Evolutionary conservation across 2,888 invertebrate genomes (phyloP), one percentile per base, ranked within the genome.

Genomic region (Lepidochrysops patricia): DNA sequence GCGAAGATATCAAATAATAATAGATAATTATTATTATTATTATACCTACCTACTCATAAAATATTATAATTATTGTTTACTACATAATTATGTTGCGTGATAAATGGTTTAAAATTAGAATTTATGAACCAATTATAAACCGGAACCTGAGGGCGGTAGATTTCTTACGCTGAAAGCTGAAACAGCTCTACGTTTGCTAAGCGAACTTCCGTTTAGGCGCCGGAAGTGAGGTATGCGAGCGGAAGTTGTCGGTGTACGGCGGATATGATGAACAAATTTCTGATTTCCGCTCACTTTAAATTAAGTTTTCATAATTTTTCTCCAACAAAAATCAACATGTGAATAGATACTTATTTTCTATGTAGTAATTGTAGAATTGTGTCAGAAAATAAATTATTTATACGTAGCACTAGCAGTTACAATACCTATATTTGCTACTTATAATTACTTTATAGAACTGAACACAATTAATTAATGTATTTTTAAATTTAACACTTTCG

Each of bases 241-340:
- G 87, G 84, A 85, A 74, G 79, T 72, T 72, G 67, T 75, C 73
- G 76, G 79, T 76, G 78, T 75, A 76, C 72, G 72, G 73, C 79
- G 86, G 87, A 84, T 82, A 86, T 85, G 81, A 84, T 74, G 82
- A 76, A 76, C 77, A 78, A 84, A 83, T 84, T 80, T 72, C 79
- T 79, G 81, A 85, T 84, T 82, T 84, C 84, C 86, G 77, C 67
- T 62, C 66, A 67, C 62, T 50, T 61, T 59, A 57, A 60, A 62
- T 58, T 64, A 62, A 66, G 67, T 72, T 71, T 70, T 69, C 67
- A 66, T 73, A 68, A 68, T 64, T 70, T 66, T 62, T 49, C 35
- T 56, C 27, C 54, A 52, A 29, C 43, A 34, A 50, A 32, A 26
- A 34, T 26, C 27, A 7, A 19, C n/a, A n/a, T n/a, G 27, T 9